Conservation (phyloP, 1,140 invertebrate species). For the Drosophila elegans region DNA sequence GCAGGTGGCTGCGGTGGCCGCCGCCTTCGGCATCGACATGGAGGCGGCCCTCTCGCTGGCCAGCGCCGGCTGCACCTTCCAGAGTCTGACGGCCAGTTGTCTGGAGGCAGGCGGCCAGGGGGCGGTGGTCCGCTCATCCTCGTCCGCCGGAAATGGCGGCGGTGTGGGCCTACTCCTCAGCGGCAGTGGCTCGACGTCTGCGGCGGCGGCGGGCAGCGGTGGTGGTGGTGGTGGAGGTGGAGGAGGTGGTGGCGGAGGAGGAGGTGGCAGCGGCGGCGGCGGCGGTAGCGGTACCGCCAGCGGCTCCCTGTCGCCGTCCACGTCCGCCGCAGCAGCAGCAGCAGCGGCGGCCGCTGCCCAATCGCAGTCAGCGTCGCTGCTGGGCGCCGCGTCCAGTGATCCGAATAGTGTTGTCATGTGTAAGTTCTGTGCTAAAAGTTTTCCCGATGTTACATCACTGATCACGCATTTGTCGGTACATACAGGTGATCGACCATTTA, state of each 20-base stretch:
- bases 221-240: constrained; percentile 20
- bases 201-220: constrained; percentile 5
- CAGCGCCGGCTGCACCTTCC: constrained; percentile 82
- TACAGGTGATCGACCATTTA: constrained; percentile 94
- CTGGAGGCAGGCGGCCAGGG: constrained; percentile 29
- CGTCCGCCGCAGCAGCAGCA: constrained; percentile 77
- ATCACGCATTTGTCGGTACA: constrained; percentile 94
- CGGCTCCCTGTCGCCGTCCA: constrained; percentile 72
- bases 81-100: constrained; percentile 61
- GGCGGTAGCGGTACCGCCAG: constrained; percentile 33
- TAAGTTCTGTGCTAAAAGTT: constrained; percentile 95
- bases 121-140: constrained; percentile 10
- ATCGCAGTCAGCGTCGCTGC: constrained; percentile 81
- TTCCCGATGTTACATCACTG: constrained; percentile 93
- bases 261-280: constrained; percentile 26
- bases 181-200: constrained; percentile 26
- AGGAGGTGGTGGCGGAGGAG: constrained; percentile 26
- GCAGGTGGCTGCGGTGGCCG: constrained; percentile 82
- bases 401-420: constrained; percentile 92
- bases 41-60: constrained; percentile 81
- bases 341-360: constrained; percentile 73
- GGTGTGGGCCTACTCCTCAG: constrained; percentile 1
- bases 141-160: constrained; percentile 35
- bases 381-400: constrained; percentile 86
- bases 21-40: constrained; percentile 76